phyloP scores from a whole-genome alignment of 1,140 invertebrate genomes.

The Neodiprion virginianus region DNA sequence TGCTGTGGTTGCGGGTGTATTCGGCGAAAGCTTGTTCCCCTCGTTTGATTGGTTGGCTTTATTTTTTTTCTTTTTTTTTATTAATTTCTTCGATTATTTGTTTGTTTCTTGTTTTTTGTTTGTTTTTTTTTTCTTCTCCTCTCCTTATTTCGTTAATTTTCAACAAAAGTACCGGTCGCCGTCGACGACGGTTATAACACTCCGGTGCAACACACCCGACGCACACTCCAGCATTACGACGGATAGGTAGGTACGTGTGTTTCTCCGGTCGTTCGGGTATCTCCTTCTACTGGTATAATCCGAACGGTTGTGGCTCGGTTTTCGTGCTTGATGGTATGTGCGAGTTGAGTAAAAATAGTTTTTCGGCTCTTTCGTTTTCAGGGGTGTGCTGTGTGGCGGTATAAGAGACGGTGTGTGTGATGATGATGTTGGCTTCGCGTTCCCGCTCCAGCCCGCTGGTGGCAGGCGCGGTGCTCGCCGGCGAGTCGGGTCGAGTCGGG shows the following conservation, averaged over 20 bases:
- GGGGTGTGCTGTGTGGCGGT: constrained; percentile 28
- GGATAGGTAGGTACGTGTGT: neutral
- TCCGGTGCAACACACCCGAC: constrained; percentile 1
- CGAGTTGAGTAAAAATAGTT: constrained; percentile 36
- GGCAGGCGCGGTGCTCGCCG: constrained; percentile 25
- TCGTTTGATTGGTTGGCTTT: constrained; percentile 11
- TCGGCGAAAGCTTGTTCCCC: neutral
- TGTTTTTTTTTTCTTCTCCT: constrained; percentile 13
- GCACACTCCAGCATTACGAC: neutral
- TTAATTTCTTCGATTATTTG: constrained; percentile 7
- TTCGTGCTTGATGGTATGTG: constrained; percentile 26
- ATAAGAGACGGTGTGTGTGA: neutral
- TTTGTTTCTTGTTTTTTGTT: constrained; percentile 20
- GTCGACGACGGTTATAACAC: constrained; percentile 4
- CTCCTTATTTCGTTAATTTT: too few species aligned
- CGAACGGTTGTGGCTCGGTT: constrained; percentile 10
- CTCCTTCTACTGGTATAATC: neutral
- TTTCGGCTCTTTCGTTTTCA: constrained; percentile 23
- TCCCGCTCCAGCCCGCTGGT: constrained; percentile 19
- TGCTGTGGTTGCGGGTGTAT: neutral
- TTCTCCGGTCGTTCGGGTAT: too few species aligned
- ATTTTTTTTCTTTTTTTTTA: neutral
- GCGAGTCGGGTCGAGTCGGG: constrained; percentile 36
- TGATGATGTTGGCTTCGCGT: constrained; percentile 27
- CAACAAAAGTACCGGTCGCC: neutral